Evolutionary conservation across 1,140 invertebrate species (phyloP).

Genomic region (Zaprionus vittiger): DNA sequence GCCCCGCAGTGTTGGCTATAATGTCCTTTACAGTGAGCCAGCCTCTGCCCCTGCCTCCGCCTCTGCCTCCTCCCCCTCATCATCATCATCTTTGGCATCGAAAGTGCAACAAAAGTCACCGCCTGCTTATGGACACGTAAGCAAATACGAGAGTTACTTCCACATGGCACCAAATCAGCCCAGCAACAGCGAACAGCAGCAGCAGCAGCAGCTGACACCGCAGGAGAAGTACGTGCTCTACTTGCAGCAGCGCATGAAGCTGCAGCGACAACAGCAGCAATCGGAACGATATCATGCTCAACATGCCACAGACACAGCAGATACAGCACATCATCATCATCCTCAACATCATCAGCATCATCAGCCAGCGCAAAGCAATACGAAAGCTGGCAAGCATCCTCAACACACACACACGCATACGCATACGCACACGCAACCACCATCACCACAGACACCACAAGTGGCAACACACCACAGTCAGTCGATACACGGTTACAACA

Average conservation of each 20-base stretch:
- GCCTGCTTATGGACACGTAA: conserved; percentile 51
- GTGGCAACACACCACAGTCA: conserved; percentile 20
- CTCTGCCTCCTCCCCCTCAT: conserved; percentile 27
- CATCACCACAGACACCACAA: conserved; percentile 18
- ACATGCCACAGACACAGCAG: conserved; percentile 38
- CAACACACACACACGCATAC: conserved; percentile 1
- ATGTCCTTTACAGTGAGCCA: conserved; percentile 45
- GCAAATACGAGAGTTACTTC: conserved; percentile 73
- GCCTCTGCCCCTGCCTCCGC: conserved; percentile 13
- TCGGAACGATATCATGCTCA: conserved; percentile 28
- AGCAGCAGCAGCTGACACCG: conserved; percentile 65
- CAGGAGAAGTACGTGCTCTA: conserved; percentile 83
- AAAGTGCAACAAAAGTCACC: conserved; percentile 67
- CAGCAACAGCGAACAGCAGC: conserved; percentile 25
- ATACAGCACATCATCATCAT: no score
- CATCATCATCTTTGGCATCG: conserved; percentile 32
- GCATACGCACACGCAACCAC: conserved; percentile 21
- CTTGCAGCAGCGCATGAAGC: conserved; percentile 79
- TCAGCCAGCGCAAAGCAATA: conserved; percentile 66
- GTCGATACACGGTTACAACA: conserved; percentile 17
- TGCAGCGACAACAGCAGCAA: conserved; percentile 66
- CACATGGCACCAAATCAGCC: conserved; percentile 54
- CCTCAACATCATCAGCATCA: conserved; percentile 40
- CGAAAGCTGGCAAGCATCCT: conserved; percentile 58
- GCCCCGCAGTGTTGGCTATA: conserved; percentile 56